Evolutionary conservation across 2,888 invertebrate genomes (phyloP).

Genomic region (Maniola hyperantus): DNA sequence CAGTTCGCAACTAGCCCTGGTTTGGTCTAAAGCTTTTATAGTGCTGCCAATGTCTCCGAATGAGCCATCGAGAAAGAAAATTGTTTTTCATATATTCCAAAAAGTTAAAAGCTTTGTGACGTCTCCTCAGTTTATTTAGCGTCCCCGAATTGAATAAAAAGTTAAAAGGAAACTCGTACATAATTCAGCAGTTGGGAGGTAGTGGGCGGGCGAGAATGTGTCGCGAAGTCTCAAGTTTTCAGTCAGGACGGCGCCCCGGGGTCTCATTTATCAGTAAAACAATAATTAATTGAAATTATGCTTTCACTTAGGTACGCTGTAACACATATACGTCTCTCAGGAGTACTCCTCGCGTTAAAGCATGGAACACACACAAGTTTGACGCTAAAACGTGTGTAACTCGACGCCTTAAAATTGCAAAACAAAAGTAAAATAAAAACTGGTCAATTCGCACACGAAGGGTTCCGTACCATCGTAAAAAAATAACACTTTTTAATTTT

Average conservation of each 20-base stretch:
- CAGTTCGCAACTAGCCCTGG: background rate
- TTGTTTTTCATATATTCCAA: slow-evolving; percentile 23
- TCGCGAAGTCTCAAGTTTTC: slow-evolving; percentile 70
- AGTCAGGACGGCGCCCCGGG: slow-evolving; percentile 59
- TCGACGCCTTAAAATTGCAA: too few species aligned
- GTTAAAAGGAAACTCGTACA: slow-evolving; percentile 57
- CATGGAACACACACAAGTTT: background rate
- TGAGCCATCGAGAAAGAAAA: slow-evolving; percentile 12
- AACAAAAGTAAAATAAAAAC: too few species aligned
- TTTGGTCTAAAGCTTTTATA: slow-evolving; percentile 8
- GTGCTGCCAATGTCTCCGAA: slow-evolving; percentile 10
- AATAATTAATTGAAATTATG: slow-evolving; percentile 74
- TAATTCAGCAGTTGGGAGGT: slow-evolving; percentile 66
- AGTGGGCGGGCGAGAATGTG: slow-evolving; percentile 57
- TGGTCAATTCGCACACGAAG: too few species aligned
- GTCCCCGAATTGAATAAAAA: slow-evolving; percentile 57
- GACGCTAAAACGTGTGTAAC: too few species aligned
- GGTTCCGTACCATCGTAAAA: too few species aligned
- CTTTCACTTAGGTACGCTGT: slow-evolving; percentile 57
- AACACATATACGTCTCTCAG: slow-evolving; percentile 40
- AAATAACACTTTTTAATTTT: too few species aligned
- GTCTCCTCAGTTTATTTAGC: slow-evolving; percentile 49
- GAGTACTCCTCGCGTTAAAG: slow-evolving; percentile 1
- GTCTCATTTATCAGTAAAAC: slow-evolving; percentile 70
- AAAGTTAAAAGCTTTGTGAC: slow-evolving; percentile 45